A percentile compares a stretch with the other conserved stretches of the same genome.
phyloP scores from a whole-genome alignment of 2,888 invertebrate genomes.

The Neoaliturus tenellus region DNA sequence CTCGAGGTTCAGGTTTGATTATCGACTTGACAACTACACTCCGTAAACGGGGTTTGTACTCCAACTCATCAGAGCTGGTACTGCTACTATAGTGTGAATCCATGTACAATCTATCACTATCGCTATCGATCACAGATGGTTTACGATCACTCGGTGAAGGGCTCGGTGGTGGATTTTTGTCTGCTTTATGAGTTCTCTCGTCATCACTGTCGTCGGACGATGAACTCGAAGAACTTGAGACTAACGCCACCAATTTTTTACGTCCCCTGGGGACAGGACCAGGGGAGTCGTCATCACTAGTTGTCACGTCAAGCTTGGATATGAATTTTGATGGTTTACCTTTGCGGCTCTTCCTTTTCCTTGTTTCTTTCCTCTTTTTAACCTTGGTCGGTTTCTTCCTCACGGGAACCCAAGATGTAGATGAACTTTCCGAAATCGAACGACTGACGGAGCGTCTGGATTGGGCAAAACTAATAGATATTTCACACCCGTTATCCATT shows the following conservation, averaged over 20 bases:
- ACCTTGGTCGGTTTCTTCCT: background rate
- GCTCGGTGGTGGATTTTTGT: background rate
- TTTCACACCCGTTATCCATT: background rate
- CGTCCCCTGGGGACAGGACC: background rate
- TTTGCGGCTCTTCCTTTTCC: slow-evolving; percentile 6
- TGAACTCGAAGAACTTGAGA: background rate
- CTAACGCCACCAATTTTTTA: background rate
- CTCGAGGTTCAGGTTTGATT: background rate
- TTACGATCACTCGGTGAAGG: background rate
- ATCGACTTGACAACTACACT: slow-evolving; percentile 29
- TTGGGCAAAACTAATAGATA: slow-evolving; percentile 15
- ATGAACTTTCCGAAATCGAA: background rate
- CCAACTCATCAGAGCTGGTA: background rate
- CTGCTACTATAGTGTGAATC: background rate
- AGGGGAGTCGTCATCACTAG: background rate
- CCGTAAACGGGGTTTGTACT: background rate
- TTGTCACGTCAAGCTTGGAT: background rate
- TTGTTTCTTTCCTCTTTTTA: background rate
- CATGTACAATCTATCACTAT: background rate
- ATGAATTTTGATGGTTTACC: background rate
- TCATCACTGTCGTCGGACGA: background rate
- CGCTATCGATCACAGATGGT: background rate
- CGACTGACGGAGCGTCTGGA: background rate
- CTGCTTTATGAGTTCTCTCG: background rate
- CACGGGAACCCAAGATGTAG: background rate